phyloP scores from a whole-genome alignment of 2,113 vertebrate genomes.

The Platysteira castanea region DNA sequence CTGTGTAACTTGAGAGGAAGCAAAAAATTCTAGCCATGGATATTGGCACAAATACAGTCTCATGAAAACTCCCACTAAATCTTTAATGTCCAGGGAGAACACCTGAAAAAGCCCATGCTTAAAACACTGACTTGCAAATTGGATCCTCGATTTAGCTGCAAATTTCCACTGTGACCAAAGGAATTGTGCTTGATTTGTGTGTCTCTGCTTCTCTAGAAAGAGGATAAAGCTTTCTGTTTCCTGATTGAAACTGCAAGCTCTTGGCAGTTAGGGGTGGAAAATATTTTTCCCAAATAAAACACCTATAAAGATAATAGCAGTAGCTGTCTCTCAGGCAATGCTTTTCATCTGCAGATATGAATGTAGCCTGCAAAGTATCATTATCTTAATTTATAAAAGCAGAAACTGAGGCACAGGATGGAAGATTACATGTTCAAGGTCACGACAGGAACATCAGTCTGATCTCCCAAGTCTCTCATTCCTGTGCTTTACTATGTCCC shows the following conservation, averaged over 20 bases:
- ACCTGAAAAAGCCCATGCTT: not conserved
- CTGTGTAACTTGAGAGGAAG: not conserved
- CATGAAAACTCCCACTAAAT: not conserved
- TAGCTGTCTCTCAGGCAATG: not conserved
- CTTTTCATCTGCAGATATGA: not conserved
- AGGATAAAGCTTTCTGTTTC: not conserved
- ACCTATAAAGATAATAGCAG: not conserved
- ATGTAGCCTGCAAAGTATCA: not conserved
- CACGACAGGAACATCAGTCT: not conserved
- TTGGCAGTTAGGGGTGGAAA: not conserved
- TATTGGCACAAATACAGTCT: not conserved
- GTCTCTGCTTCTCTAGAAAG: not conserved
- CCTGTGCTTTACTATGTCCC: not conserved
- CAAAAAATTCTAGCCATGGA: not conserved
- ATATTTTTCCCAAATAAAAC: not conserved
- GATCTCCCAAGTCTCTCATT: not conserved
- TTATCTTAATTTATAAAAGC: not conserved
- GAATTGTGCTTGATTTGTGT: not conserved
- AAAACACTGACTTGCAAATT: not conserved
- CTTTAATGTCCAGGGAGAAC: conserved; percentile 10
- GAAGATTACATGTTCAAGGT: not conserved
- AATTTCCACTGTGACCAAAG: not conserved
- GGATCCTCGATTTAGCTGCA: not conserved
- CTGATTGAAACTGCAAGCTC: not conserved
- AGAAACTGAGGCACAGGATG: conserved; percentile 13